A percentile compares a stretch with the other conserved stretches of the same genome.
Evolutionary conservation across 1,140 invertebrate genomes (phyloP).

Genomic region (Adoxophyes honmai): DNA sequence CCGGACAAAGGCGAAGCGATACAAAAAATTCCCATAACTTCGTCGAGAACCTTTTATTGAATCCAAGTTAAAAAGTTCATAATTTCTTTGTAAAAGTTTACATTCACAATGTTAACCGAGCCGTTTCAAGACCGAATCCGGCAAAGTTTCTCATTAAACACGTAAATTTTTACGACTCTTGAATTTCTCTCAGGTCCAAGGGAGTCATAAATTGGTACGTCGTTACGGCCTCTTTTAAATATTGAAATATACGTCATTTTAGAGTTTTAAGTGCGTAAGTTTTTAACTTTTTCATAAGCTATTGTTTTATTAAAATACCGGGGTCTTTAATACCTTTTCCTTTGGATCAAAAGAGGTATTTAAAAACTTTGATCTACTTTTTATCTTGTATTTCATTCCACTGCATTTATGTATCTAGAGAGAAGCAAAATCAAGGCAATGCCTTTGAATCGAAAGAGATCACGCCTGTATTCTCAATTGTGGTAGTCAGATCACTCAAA

Average conservation of each 20-base stretch:
- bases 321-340: too few relatives aligned
- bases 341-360: too few relatives aligned
- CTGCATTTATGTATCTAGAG: too few relatives aligned
- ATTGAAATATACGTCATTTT: constrained; percentile 21
- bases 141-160: constrained; percentile 23
- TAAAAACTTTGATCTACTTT: too few relatives aligned
- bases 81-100: constrained; percentile 22
- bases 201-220: constrained; percentile 17
- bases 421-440: too few relatives aligned
- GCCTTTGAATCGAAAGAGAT: too few relatives aligned
- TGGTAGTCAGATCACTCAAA: too few relatives aligned
- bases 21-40: not conserved
- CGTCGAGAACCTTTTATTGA: constrained; percentile 15
- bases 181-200: constrained; percentile 19
- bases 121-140: constrained; percentile 17
- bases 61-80: constrained; percentile 20
- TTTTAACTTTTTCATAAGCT: not conserved
- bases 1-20: not conserved
- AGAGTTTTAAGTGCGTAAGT: constrained; percentile 7
- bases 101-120: constrained; percentile 22
- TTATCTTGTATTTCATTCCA: too few relatives aligned
- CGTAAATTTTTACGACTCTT: constrained; percentile 25
- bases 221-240: constrained; percentile 9
- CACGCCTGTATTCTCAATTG: too few relatives aligned
- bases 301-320: too few relatives aligned